Conservation (phyloP, 1,140 invertebrate species). For the Phthorimaea operculella region DNA sequence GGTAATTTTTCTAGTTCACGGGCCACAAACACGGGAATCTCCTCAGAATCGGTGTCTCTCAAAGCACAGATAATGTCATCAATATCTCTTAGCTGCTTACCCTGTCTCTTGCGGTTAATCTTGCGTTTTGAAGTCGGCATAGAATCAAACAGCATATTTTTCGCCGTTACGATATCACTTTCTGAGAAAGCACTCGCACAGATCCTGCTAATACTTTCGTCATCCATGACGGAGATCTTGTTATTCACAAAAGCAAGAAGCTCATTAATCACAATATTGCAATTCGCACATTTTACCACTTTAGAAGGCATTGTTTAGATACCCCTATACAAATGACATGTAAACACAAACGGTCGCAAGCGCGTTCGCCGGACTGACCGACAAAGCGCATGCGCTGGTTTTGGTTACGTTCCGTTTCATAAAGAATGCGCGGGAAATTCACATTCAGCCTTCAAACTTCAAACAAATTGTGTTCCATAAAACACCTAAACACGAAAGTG, state of each 20-base stretch:
- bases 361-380: background rate
- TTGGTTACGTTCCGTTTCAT: too few relatives aligned
- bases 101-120: background rate
- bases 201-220: background rate
- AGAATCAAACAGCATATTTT: background rate
- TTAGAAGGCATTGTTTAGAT: background rate
- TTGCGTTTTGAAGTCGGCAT: background rate
- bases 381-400: too few relatives aligned
- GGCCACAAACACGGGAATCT: slow-evolving; percentile 4
- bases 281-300: background rate
- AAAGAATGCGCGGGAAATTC: too few relatives aligned
- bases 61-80: background rate
- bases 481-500: too few relatives aligned
- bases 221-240: background rate
- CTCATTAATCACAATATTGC: slow-evolving; percentile 1
- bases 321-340: background rate
- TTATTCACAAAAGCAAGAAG: background rate
- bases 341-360: background rate
- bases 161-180: background rate
- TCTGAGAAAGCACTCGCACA: slow-evolving; percentile 1
- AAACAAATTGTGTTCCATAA: too few relatives aligned
- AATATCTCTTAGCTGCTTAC: background rate
- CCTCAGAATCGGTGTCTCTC: background rate
- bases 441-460: too few relatives aligned
- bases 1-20: slow-evolving; percentile 3